Evolutionary conservation across 2,888 invertebrate species (phyloP), one percentile per base, ranked within the genome.

Genomic region (Chloroclysta siterata): DNA sequence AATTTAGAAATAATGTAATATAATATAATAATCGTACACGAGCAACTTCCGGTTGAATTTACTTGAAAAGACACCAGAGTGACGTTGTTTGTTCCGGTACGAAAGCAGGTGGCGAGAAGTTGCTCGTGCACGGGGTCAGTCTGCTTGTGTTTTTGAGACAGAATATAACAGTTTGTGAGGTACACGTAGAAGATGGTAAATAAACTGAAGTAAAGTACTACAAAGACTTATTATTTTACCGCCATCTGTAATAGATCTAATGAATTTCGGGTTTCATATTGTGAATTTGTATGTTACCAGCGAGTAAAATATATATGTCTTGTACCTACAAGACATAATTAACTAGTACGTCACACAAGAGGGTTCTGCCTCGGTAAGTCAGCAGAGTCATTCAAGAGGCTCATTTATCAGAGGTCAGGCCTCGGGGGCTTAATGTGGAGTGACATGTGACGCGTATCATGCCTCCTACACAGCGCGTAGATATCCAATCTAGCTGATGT

Each of bases 391-490:
- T 68, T 66, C 66, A 71, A 62, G 69, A 63, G 59, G 57, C 70
- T 76, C 76, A 74, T 77, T 77, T 72, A 77, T 77, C 77, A 77
- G 71, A 68, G 73, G 66, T 68, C 71, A 73, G 56, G 69, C 69
- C 69, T 57, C 66, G 52, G 57, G 69, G 68, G 70, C 66, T 60
- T 71, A 71, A 71, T 68, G 54, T 54, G 53, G 70, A 70, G 70
- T 72, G 74, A 72, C 74, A 55, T 55, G 68, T 72, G 61, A 70
- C 70, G 65, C 60, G 66, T 70, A 52, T 28, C 41, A 58, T 51
- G 64, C 57, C 56, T 48, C 53, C 44, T 47, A 54, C 58, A 39
- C 60, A 57, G 28, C 41, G 65, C 60, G 60, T 53, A 48, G 28
- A 56, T 15, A 56, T 60, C 44, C n/a, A 39, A 28, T 47, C 28